phyloP scores from a whole-genome alignment of 2,113 vertebrate species.

The Naja naja region DNA sequence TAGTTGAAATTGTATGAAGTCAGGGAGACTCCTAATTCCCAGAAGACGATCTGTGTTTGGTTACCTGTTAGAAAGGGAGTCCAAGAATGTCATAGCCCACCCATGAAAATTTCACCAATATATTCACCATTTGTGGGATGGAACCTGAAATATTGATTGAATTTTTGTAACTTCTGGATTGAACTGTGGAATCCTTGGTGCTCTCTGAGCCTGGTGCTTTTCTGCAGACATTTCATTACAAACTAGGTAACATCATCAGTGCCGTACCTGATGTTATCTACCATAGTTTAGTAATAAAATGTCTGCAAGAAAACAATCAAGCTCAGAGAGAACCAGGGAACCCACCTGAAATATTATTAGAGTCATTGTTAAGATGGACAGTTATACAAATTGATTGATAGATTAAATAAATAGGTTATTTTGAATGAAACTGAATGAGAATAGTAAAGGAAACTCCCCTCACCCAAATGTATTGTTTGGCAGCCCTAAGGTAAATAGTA shows the following conservation, averaged over 20 bases:
- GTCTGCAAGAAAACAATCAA: not conserved
- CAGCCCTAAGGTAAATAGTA: not conserved
- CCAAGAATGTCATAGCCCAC: not conserved
- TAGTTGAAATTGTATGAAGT: not conserved
- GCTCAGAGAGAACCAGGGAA: not conserved
- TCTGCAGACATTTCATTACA: not conserved
- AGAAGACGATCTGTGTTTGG: not conserved
- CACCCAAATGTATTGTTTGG: not conserved
- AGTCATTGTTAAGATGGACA: not conserved
- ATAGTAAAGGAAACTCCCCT: not conserved
- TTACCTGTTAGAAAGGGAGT: not conserved
- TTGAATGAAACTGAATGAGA: not conserved
- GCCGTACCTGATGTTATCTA: not conserved
- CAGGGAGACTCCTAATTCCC: not conserved
- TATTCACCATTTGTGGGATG: not conserved
- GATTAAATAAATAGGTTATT: not conserved
- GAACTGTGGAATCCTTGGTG: not conserved
- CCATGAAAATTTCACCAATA: not conserved
- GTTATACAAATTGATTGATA: not conserved
- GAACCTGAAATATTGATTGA: not conserved
- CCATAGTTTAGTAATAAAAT: not conserved
- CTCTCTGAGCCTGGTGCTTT: not conserved
- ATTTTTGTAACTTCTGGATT: not conserved
- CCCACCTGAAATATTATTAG: not conserved
- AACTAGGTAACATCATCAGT: not conserved